A percentile compares a stretch with the other conserved stretches of the same genome.
Conservation (phyloP, 2,113 vertebrate genomes). For the Neotragus pygmaeus region DNA sequence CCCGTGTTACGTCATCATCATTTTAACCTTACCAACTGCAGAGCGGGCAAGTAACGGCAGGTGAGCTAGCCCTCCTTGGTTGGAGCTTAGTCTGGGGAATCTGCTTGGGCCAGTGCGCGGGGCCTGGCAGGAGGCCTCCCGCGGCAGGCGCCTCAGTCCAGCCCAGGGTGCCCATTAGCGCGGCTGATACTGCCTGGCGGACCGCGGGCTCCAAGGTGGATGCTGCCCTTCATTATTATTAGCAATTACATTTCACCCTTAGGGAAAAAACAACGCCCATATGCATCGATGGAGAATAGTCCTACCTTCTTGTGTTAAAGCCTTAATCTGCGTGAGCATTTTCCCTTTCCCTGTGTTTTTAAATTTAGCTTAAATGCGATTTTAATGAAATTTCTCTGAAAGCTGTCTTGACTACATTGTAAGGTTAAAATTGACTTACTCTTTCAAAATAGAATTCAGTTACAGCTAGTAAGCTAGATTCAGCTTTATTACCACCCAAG, state of each 20-base stretch:
- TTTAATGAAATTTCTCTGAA: constrained; percentile 46
- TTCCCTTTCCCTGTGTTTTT: neutral
- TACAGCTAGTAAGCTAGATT: constrained; percentile 47
- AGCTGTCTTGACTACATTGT: neutral
- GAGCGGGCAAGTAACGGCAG: fast-evolving
- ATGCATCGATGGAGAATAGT: fast-evolving
- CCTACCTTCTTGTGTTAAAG: neutral
- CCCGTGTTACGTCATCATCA: fast-evolving
- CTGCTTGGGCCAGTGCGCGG: fast-evolving
- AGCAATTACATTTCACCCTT: fast-evolving
- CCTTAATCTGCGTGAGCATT: neutral
- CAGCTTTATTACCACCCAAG: constrained; percentile 14
- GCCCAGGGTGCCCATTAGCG: fast-evolving
- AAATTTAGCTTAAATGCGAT: constrained; percentile 43
- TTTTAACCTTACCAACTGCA: neutral
- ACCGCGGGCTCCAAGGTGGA: fast-evolving
- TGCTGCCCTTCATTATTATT: fast-evolving
- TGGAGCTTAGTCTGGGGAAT: neutral
- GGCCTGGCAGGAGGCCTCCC: neutral
- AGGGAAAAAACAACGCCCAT: neutral
- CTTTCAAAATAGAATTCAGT: constrained; percentile 44
- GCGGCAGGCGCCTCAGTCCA: neutral
- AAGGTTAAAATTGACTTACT: constrained; percentile 45
- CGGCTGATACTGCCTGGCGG: fast-evolving
- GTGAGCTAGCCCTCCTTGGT: fast-evolving